Conservation (phyloP, 2,888 invertebrate genomes). For the Pyralis farinalis region DNA sequence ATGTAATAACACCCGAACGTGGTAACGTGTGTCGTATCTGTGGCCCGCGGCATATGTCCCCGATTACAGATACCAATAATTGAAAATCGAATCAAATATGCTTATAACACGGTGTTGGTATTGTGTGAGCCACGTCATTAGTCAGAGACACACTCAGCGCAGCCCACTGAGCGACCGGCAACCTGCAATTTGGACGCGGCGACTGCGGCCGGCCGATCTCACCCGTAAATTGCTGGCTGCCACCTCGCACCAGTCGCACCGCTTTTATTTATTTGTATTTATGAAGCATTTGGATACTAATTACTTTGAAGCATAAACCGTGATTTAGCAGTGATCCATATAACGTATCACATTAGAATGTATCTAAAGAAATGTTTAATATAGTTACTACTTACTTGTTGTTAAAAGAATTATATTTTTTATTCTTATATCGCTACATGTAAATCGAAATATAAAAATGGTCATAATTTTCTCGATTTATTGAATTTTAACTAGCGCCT, state of each 20-base stretch:
- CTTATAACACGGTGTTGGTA: conserved; percentile 50
- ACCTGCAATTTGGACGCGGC: conserved; percentile 64
- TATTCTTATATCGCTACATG: no score
- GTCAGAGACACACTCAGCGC: conserved; percentile 59
- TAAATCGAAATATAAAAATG: no score
- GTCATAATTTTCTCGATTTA: no score
- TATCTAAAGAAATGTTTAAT: no score
- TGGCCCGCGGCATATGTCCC: conserved; percentile 48
- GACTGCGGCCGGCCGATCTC: conserved; percentile 42
- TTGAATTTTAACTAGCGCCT: no score
- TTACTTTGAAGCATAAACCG: conserved; percentile 63
- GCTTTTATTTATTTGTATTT: conserved; percentile 78
- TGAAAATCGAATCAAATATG: conserved; percentile 57
- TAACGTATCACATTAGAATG: no score
- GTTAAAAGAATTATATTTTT: no score
- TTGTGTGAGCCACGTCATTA: conserved; percentile 66
- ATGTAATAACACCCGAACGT: no score
- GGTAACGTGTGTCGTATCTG: no score
- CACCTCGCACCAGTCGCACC: conserved; percentile 62
- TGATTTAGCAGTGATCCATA: conserved; percentile 50
- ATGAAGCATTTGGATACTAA: conserved; percentile 71
- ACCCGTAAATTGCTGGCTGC: conserved; percentile 70
- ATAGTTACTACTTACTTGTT: no score
- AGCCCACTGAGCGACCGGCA: conserved; percentile 23
- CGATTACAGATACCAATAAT: conserved; percentile 48